Percentiles rank a stretch among this genome's conserved stretches.
Evolutionary conservation across 2,113 vertebrate genomes (phyloP).

Genomic region (Morone saxatilis): DNA sequence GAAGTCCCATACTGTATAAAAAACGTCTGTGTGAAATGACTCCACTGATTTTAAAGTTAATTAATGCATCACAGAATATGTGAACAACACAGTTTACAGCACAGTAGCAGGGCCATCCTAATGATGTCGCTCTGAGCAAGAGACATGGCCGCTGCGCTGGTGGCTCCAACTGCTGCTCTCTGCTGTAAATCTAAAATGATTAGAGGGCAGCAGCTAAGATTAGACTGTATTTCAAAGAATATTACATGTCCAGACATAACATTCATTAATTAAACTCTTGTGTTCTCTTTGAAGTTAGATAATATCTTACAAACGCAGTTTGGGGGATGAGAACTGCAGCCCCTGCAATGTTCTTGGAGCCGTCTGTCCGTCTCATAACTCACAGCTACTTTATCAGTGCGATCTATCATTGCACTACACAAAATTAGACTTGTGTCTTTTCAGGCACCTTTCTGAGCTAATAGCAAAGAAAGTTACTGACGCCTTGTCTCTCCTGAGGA

Average conservation of each 20-base stretch:
- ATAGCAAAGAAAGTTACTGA: background rate
- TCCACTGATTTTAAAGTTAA: slow-evolving; percentile 1
- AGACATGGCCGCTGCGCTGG: slow-evolving; percentile 22
- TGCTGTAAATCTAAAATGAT: slow-evolving; percentile 76
- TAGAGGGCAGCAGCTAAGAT: slow-evolving; percentile 68
- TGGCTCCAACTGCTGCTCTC: slow-evolving; percentile 57
- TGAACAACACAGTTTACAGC: background rate
- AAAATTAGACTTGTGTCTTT: slow-evolving; percentile 45
- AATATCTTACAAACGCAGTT: slow-evolving; percentile 70
- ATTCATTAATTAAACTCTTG: slow-evolving; percentile 74
- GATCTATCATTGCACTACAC: slow-evolving; percentile 57
- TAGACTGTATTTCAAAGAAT: slow-evolving; percentile 74
- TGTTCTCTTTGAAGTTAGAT: slow-evolving; percentile 67
- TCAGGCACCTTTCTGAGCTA: slow-evolving; percentile 10
- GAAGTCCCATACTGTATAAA: background rate
- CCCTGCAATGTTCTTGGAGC: slow-evolving; percentile 69
- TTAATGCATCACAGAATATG: slow-evolving; percentile 5
- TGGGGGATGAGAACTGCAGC: slow-evolving; percentile 68
- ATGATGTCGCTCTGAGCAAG: slow-evolving; percentile 38
- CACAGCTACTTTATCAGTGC: slow-evolving; percentile 55
- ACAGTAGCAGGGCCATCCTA: slow-evolving; percentile 10
- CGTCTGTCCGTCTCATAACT: slow-evolving; percentile 59
- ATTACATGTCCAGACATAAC: slow-evolving; percentile 73
- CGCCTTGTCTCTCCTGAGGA: background rate
- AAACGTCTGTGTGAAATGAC: background rate